phyloP scores from a whole-genome alignment of 2,888 invertebrate species.

The Ornithoptera alexandrae region DNA sequence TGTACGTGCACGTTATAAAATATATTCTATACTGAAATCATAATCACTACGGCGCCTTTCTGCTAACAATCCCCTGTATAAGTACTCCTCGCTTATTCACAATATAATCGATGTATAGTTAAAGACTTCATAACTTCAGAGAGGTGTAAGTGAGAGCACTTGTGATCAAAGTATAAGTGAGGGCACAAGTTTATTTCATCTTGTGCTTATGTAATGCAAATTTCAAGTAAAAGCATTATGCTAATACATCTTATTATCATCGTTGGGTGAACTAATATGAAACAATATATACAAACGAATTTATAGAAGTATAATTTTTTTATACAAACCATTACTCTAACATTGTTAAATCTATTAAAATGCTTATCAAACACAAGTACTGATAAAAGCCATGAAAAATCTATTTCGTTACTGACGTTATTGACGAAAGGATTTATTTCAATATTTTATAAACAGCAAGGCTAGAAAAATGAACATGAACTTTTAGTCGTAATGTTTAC shows the following conservation, averaged over 20 bases:
- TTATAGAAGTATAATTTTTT: too few species aligned
- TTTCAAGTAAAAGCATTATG: constrained; percentile 18
- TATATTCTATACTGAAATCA: neutral
- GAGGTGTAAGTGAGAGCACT: constrained; percentile 20
- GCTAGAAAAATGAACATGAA: too few species aligned
- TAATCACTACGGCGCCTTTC: neutral
- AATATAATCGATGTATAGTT: constrained; percentile 8
- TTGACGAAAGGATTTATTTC: too few species aligned
- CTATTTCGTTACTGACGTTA: too few species aligned
- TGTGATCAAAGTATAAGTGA: constrained; percentile 18
- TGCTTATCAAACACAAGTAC: neutral
- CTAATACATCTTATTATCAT: neutral
- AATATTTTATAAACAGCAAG: too few species aligned
- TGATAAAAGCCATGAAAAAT: too few species aligned
- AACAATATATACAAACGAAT: neutral
- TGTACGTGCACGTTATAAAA: neutral
- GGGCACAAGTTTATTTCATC: constrained; percentile 11
- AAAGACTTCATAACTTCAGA: constrained; percentile 15
- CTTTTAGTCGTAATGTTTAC: too few species aligned
- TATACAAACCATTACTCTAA: neutral
- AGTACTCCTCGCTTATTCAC: neutral
- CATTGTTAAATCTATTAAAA: neutral
- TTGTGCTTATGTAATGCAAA: constrained; percentile 18
- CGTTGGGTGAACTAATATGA: neutral
- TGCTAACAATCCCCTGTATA: constrained; percentile 1